phyloP scores from a whole-genome alignment of 2,888 invertebrate species.

The Serrognathus titanus region DNA sequence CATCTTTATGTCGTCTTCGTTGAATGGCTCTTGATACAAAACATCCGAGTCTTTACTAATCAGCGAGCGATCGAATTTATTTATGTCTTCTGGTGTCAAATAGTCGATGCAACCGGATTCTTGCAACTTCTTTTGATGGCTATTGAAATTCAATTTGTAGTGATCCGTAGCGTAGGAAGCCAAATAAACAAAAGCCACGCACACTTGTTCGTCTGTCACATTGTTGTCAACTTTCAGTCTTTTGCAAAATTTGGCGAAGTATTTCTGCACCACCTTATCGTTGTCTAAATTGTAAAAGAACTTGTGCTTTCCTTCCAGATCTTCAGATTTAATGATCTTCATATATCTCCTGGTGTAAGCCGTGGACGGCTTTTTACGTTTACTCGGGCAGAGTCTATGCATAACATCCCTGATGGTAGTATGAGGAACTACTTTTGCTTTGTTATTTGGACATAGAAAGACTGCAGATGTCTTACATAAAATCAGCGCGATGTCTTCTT shows the following conservation, averaged over 20 bases:
- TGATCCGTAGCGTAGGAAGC: conserved; percentile 12
- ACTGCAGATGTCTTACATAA: conserved; percentile 63
- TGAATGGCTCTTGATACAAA: conserved; percentile 46
- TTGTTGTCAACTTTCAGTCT: conserved; percentile 2
- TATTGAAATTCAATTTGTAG: conserved; percentile 8
- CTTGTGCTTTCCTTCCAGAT: conserved; percentile 5
- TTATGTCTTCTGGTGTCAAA: conserved; percentile 2
- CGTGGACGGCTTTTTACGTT: conserved; percentile 64
- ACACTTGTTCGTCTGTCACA: conserved; percentile 13
- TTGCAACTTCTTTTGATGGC: conserved; percentile 13
- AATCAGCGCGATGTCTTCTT: conserved; percentile 67
- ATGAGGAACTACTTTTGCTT: conserved; percentile 48
- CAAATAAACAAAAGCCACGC: conserved; percentile 20
- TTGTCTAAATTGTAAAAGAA: conserved; percentile 7
- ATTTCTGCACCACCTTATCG: conserved; percentile 20
- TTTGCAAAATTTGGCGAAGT: conserved; percentile 17
- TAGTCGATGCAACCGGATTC: conserved; percentile 13
- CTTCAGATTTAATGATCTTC: conserved; percentile 48
- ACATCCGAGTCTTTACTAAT: not conserved
- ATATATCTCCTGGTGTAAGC: conserved; percentile 64
- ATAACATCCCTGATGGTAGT: conserved; percentile 56
- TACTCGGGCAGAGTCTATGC: conserved; percentile 49
- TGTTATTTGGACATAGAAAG: conserved; percentile 52
- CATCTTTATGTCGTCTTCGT: conserved; percentile 52
- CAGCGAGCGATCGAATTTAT: conserved; percentile 1